Percentiles rank a stretch among this genome's conserved stretches.
Conservation (phyloP, 1,140 invertebrate genomes). For the Papilio helenus region DNA sequence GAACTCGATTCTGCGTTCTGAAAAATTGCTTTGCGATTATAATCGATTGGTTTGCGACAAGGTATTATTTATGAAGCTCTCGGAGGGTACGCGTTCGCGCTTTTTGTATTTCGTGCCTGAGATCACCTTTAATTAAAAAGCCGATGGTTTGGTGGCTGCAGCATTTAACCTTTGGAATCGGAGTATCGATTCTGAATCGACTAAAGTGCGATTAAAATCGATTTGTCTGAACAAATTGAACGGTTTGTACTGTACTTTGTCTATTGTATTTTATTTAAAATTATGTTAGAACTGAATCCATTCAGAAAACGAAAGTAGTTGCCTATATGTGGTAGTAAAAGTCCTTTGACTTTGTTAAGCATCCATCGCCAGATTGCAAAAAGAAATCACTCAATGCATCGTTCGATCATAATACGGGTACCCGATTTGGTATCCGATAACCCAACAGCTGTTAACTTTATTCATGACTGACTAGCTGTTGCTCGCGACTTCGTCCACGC, state of each 20-base stretch:
- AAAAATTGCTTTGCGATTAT: constrained; percentile 36
- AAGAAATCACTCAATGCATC: neutral
- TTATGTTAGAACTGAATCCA: neutral
- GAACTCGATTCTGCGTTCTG: constrained; percentile 34
- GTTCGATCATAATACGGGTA: neutral
- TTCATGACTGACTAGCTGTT: neutral
- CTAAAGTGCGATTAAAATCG: neutral
- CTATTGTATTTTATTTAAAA: neutral
- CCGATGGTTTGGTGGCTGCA: neutral
- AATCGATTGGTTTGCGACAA: constrained; percentile 37
- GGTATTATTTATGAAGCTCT: constrained; percentile 19
- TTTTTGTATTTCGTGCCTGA: constrained; percentile 2
- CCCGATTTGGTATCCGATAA: neutral
- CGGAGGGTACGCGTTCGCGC: neutral
- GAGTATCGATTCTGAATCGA: neutral
- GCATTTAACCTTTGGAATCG: neutral
- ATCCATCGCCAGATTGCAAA: neutral
- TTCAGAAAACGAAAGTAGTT: neutral
- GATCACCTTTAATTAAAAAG: constrained; percentile 19
- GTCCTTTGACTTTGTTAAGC: neutral
- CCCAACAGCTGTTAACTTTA: neutral
- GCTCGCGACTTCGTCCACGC: too few species aligned
- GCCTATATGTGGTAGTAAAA: neutral
- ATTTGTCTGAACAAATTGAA: neutral
- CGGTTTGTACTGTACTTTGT: neutral